These are phyloP conservation scores for Encarsia formosa DNA, from an alignment of 2,888 invertebrate species.

Conservation along the genomic window DNA sequence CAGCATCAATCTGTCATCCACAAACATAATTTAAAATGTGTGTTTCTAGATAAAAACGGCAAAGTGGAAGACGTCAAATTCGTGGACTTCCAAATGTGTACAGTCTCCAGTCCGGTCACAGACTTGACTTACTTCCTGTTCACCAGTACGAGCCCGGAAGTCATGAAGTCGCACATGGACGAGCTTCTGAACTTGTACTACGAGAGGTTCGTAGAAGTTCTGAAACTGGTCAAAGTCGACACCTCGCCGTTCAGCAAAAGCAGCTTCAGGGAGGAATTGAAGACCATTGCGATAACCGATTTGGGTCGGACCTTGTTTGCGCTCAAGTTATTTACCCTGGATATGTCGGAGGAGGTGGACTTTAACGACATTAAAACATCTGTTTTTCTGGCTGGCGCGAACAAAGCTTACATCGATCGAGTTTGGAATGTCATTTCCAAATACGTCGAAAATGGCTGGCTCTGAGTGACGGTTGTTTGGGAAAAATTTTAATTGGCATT, in stretches of 20 bases:
- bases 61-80: conserved; percentile 52
- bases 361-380: conserved; percentile 31
- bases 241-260: conserved; percentile 22
- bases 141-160: neutral
- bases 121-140: conserved; percentile 3
- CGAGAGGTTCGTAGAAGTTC: neutral
- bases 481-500: too few species aligned
- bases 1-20: too few species aligned
- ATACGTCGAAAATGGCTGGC: conserved; percentile 3
- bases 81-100: conserved; percentile 48
- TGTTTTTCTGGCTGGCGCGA: neutral
- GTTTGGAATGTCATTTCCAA: conserved; percentile 1
- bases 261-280: conserved; percentile 34
- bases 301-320: conserved; percentile 32
- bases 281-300: conserved; percentile 32
- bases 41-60: too few species aligned
- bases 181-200: conserved; percentile 3
- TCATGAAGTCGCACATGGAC: conserved; percentile 1
- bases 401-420: neutral
- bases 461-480: too few species aligned
- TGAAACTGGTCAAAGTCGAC: neutral
- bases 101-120: neutral
- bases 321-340: neutral
- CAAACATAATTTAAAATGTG: too few species aligned
- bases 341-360: conserved; percentile 16